These are phyloP conservation scores for Mastomys coucha DNA, from an alignment of 2,113 vertebrate genomes.

Conservation along the genomic window DNA sequence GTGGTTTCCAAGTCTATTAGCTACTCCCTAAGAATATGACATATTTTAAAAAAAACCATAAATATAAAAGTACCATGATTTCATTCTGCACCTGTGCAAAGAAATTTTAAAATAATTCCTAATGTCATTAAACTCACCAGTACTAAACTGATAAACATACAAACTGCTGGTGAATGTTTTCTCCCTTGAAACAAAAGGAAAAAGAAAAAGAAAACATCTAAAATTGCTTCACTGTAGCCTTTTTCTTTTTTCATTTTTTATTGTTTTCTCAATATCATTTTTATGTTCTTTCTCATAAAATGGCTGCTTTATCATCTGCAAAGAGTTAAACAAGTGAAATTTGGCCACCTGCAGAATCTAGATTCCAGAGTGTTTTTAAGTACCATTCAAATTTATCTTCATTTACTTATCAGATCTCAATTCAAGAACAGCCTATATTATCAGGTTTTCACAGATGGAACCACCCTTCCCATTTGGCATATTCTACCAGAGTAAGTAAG, in stretches of 20 bases:
- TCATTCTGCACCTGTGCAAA: neutral
- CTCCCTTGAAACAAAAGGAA: neutral
- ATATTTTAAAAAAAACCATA: slow-evolving; percentile 14
- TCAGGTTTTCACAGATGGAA: slow-evolving; percentile 2
- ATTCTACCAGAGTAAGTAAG: slow-evolving; percentile 38
- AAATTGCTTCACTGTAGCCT: neutral
- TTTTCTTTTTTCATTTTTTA: neutral
- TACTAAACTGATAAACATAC: neutral
- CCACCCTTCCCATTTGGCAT: slow-evolving; percentile 24
- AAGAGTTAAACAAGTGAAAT: slow-evolving; percentile 34
- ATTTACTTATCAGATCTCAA: neutral
- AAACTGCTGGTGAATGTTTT: neutral
- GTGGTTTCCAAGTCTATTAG: neutral
- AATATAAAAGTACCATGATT: neutral
- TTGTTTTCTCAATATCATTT: neutral
- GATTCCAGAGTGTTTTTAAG: neutral
- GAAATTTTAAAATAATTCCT: slow-evolving; percentile 9
- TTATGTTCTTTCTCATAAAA: neutral
- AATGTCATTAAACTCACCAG: neutral
- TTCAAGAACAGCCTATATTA: neutral
- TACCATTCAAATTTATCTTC: neutral
- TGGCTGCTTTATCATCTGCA: neutral
- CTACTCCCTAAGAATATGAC: neutral
- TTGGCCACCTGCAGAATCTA: neutral
- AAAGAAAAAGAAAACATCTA: neutral